Conservation (phyloP, 2,797 vertebrate species). For the Balearica regulorum region DNA sequence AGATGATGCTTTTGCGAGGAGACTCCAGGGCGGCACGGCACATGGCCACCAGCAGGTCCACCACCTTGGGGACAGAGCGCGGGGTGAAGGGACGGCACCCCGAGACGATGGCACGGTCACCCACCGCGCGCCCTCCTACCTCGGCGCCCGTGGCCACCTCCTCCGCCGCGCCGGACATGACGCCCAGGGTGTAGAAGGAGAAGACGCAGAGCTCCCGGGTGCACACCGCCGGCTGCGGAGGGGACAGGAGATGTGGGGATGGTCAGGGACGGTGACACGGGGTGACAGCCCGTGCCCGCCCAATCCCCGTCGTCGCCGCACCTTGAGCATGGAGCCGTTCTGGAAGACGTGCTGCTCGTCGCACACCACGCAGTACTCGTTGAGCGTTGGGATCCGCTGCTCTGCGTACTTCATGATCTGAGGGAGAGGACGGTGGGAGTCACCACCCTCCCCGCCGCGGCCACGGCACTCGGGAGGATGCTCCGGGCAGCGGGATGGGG, state of each 20-base stretch:
- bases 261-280: rapidly evolving
- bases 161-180: constrained; percentile 97
- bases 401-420: constrained; percentile 99
- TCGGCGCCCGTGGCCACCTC: constrained; percentile 97
- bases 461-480: rapidly evolving
- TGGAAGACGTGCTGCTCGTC: constrained; percentile 99
- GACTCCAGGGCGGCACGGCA: constrained; percentile 98
- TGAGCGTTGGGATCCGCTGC: constrained; percentile 96
- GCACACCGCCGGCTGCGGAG: constrained; percentile 90
- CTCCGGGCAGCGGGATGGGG: not conserved
- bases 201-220: constrained; percentile 97
- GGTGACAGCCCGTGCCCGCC: rapidly evolving
- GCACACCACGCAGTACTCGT: constrained; percentile 98
- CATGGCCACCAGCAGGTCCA: constrained; percentile 97
- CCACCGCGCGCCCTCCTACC: constrained; percentile 50
- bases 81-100: not conserved
- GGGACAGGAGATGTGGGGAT: not conserved
- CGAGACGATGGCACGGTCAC: rapidly evolving
- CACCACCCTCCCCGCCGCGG: rapidly evolving
- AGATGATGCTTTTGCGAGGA: constrained; percentile 98
- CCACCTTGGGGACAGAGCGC: constrained; percentile 78
- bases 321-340: constrained; percentile 99
- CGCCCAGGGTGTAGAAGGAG: constrained; percentile 97
- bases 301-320: not conserved
- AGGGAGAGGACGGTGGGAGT: not conserved